A percentile compares a stretch with the other conserved stretches of the same genome.
Conservation (phyloP, 1,140 invertebrate genomes). For the Penaeus japonicus region DNA sequence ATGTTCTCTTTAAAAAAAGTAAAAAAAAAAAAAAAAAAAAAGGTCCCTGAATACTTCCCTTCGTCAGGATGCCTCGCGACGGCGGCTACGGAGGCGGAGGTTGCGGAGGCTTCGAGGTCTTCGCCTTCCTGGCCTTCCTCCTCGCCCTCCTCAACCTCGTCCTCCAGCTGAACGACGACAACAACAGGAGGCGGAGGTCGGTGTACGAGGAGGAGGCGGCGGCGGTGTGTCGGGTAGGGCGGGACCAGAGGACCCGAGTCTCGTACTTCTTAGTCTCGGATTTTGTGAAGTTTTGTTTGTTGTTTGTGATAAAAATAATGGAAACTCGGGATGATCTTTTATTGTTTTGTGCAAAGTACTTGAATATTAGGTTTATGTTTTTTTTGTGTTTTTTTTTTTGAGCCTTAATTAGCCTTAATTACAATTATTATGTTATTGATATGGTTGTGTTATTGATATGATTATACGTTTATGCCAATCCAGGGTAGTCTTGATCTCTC, state of each 20-base stretch:
- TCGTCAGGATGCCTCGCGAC: neutral
- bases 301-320: too few relatives aligned
- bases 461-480: too few relatives aligned
- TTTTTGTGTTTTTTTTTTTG: neutral
- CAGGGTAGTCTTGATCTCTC: slow-evolving; percentile 3
- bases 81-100: slow-evolving; percentile 38
- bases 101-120: slow-evolving; percentile 51
- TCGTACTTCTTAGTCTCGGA: too few relatives aligned
- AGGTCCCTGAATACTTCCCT: neutral
- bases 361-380: neutral
- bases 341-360: neutral
- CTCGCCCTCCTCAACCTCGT: slow-evolving; percentile 50
- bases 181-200: neutral
- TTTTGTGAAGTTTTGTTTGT: too few relatives aligned
- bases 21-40: neutral
- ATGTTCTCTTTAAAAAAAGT: too few relatives aligned
- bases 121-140: slow-evolving; percentile 53
- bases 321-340: too few relatives aligned
- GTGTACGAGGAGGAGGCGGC: neutral
- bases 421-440: too few relatives aligned
- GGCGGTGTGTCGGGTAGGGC: too few relatives aligned
- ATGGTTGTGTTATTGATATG: too few relatives aligned
- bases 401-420: too few relatives aligned
- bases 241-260: neutral
- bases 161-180: slow-evolving; percentile 30